A percentile compares a stretch with the other conserved stretches of the same genome.
Conservation (phyloP, 1,140 invertebrate species). For the Leptoteleia sp. region DNA sequence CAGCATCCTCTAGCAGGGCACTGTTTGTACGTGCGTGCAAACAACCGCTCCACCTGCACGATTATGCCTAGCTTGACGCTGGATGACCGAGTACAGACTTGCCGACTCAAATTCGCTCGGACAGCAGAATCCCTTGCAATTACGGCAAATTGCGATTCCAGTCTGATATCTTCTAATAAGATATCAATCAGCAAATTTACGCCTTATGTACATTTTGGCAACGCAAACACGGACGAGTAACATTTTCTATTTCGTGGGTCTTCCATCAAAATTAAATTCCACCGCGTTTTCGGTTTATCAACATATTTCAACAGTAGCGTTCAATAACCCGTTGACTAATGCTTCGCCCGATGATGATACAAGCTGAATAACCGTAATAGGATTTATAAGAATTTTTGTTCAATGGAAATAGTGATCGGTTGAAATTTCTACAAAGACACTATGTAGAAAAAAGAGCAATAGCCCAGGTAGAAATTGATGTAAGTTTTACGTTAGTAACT, state of each 20-base stretch:
- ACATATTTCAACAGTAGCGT: background rate
- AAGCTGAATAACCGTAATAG: too few species aligned
- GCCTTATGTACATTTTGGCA: conserved; percentile 43
- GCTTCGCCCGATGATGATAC: conserved; percentile 14
- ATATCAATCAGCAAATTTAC: conserved; percentile 55
- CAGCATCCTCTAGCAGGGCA: conserved; percentile 69
- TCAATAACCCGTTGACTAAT: conserved; percentile 10
- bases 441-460: too few species aligned
- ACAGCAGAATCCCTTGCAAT: conserved; percentile 58
- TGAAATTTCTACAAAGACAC: too few species aligned
- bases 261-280: conserved; percentile 10
- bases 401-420: too few species aligned
- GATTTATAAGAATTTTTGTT: too few species aligned
- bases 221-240: conserved; percentile 28
- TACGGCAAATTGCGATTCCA: conserved; percentile 51
- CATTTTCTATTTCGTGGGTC: conserved; percentile 16
- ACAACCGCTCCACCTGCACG: conserved; percentile 75
- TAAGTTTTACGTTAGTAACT: too few species aligned
- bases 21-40: conserved; percentile 77
- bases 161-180: conserved; percentile 51
- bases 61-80: conserved; percentile 73
- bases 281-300: conserved; percentile 6
- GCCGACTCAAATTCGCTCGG: conserved; percentile 63
- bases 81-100: conserved; percentile 71
- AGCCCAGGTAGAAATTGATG: too few species aligned